Conservation (phyloP, 2,113 vertebrate species). For the Ptyas mucosa region DNA sequence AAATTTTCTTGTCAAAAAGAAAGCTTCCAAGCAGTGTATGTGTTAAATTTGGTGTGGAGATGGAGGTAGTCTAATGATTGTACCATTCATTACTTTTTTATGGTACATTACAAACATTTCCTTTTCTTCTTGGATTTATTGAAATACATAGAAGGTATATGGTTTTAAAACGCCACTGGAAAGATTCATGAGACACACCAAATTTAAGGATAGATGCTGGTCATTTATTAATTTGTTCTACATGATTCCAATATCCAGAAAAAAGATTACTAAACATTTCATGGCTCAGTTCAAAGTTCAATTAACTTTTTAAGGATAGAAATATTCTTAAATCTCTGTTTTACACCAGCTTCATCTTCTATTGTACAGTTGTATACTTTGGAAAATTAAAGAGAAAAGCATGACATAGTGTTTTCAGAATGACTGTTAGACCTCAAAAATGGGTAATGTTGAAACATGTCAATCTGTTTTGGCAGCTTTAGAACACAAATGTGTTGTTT, state of each 20-base stretch:
- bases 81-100: neutral
- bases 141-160: neutral
- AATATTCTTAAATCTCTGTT: neutral
- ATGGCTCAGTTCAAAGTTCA: neutral
- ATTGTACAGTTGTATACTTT: neutral
- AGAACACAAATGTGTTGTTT: conserved; percentile 47
- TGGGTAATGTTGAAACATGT: conserved; percentile 9
- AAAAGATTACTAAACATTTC: neutral
- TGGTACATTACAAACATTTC: neutral
- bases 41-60: neutral
- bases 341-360: neutral
- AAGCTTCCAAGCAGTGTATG: neutral
- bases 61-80: neutral
- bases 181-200: neutral
- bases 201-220: neutral
- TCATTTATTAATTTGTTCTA: neutral
- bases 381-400: neutral
- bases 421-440: conserved; percentile 15
- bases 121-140: neutral
- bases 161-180: neutral
- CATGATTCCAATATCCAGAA: neutral
- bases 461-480: conserved; percentile 36
- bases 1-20: neutral
- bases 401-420: conserved; percentile 13
- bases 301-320: neutral